Conservation (phyloP, 2,797 vertebrate genomes). For the Spea hammondii region DNA sequence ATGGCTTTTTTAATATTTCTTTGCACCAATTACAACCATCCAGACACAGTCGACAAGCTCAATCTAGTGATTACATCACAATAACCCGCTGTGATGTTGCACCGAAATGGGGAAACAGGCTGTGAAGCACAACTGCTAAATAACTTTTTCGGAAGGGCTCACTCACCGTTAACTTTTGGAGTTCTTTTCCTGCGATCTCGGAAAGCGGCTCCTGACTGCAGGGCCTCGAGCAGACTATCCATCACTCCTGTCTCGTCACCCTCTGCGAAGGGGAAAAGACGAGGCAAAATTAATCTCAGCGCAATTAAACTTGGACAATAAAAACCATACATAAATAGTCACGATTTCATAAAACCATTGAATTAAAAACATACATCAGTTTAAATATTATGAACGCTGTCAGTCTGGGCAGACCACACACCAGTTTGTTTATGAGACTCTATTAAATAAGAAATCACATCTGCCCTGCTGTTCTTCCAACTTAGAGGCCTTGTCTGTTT, state of each 20-base stretch:
- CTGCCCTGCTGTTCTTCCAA: constrained; percentile 54
- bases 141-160: background rate
- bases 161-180: constrained; percentile 82
- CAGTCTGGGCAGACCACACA: constrained; percentile 55
- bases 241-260: constrained; percentile 97
- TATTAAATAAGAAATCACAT: constrained; percentile 59
- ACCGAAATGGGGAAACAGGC: constrained; percentile 8
- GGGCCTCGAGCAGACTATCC: constrained; percentile 95
- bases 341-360: constrained; percentile 52
- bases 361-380: constrained; percentile 53
- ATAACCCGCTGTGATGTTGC: constrained; percentile 25
- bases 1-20: constrained; percentile 10
- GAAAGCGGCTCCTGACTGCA: constrained; percentile 96
- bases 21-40: background rate
- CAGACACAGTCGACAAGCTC: constrained; percentile 18
- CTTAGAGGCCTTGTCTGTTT: constrained; percentile 54
- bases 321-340: constrained; percentile 39
- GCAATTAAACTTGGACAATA: constrained; percentile 56
- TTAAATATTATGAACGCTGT: constrained; percentile 52
- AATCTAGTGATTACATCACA: constrained; percentile 24
- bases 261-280: constrained; percentile 71
- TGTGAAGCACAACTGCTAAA: constrained; percentile 11
- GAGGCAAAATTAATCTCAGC: constrained; percentile 55
- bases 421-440: constrained; percentile 59
- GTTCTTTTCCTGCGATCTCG: constrained; percentile 92